phyloP scores from a whole-genome alignment of 64 coral and sea anemone species.

The Actinia tenebrosa region DNA sequence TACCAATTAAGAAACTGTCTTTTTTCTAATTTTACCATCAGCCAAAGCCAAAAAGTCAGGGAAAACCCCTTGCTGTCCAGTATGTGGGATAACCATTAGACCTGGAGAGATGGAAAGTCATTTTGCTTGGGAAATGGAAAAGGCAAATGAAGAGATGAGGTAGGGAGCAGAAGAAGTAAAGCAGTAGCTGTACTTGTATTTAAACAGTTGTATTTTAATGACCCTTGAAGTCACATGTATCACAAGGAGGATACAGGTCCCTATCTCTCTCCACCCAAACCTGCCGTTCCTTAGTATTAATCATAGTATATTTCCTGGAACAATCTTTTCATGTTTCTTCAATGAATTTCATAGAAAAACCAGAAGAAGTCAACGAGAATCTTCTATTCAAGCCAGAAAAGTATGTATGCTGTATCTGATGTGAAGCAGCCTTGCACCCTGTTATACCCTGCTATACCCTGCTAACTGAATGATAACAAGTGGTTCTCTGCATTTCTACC shows the following conservation, averaged over 20 bases:
- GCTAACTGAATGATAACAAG: too few species aligned
- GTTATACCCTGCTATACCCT: too few species aligned
- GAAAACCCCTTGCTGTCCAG: slow-evolving; percentile 69
- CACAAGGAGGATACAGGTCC: too few species aligned
- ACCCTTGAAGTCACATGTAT: too few species aligned
- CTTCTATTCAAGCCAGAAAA: slow-evolving; percentile 67
- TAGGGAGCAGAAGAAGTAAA: neutral
- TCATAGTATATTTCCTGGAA: too few species aligned
- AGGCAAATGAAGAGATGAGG: slow-evolving; percentile 73
- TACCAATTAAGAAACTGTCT: too few species aligned
- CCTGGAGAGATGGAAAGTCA: slow-evolving; percentile 93
- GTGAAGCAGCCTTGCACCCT: too few species aligned
- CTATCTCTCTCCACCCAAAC: too few species aligned
- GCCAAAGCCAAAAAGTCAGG: slow-evolving; percentile 46
- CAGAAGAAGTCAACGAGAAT: slow-evolving; percentile 80
- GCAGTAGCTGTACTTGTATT: too few species aligned
- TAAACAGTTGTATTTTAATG: too few species aligned
- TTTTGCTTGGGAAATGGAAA: slow-evolving; percentile 95
- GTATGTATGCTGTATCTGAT: neutral
- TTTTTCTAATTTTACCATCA: neutral
- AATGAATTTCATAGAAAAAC: slow-evolving; percentile 41
- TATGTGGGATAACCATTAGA: slow-evolving; percentile 72
- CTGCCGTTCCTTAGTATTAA: too few species aligned
- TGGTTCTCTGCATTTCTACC: too few species aligned
- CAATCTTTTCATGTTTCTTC: neutral